Base-by-base conservation (phyloP, 2,113 vertebrate species). In the Solea solea region DNA sequence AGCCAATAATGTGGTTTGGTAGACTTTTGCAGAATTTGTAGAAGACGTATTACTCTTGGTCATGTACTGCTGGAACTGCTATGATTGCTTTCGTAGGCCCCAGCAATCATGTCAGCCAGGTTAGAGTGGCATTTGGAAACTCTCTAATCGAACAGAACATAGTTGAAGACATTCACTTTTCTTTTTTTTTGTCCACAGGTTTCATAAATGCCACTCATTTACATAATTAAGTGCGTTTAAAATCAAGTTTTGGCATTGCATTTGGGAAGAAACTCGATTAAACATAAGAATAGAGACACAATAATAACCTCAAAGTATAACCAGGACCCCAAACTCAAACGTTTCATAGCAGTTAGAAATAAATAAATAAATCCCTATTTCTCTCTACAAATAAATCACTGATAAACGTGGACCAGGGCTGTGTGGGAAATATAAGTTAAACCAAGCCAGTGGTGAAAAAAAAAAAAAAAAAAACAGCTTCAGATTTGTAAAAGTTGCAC, bases 1-100 rank as follows among this genome's bases (percentile, higher is more conserved):
- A 83, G 67, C 70, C 78, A 88, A 82, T 80, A 78, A 80, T 69
- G 75, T 74, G 76, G 21, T 81, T 86, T 89, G 74, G 71, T 68
- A 46, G 85, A 81, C 64, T 84, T 87, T 74, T 66, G 71, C 69
- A 56, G 81, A 66, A 76, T 87, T 79, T 78, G 55, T 42, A 7
- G 41, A 21, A 10, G 57, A 59, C 44, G 58, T 70, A 67, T 81
- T 65, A 42, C 60, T 64, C 50, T 60, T 63, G 76, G 63, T 59
- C 57, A 3, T 65, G 52, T 63, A 49, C 62, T 61, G 59, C 64
- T 72, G 74, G 49, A 72, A 77, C 54, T 59, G 76, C 55, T 74
- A 42, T 64, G 79, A 85, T 86, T 76, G 80, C 65, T 74, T 83
- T 80, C 74, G 50, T 16, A 44, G 76, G 68, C 69, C n/a, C 34